Evolutionary conservation across 2,888 invertebrate genomes (phyloP), one percentile per base, ranked within the genome.

Genomic region (Gasteruption jaculator): DNA sequence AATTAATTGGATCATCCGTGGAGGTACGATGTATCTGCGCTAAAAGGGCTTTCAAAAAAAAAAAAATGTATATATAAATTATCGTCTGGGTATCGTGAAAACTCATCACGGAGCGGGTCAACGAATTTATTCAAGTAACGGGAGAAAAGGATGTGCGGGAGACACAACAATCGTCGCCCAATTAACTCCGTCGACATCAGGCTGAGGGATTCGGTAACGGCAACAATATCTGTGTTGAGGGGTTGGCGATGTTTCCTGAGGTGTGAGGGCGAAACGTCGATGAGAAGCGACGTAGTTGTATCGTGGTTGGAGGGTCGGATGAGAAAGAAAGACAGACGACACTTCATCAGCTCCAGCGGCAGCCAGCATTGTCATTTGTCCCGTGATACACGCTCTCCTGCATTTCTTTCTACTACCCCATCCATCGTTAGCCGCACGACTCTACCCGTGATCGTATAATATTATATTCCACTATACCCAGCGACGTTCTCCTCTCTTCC

Each of bases 361-460:
- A 61, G 57, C 48, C 56, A 46, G 55, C 55, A 67, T 68, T 68
- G 64, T 66, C 62, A 61, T 64, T 63, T 62, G 58, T 58, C 53
- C 55, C 54, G 53, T 49, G 53, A 55, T 57, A 56, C 54, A 59
- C 44, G 48, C 26, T 20, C 29, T 15, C 24, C 15, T 15, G n/a
- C n/a, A n/a, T 14, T 27, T 26, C 15, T 12, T 11, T n/a, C 15
- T 19, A 10, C 24, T 19, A 14, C 30, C 52, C 51, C 52, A 49
- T 38, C 49, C 54, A 54, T 56, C 54, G 49, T 56, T 56, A 56
- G 54, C 46, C 54, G 51, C 49, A 46, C n/a, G n/a, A n/a, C n/a
- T n/a, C n/a, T n/a, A n/a, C 50, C 48, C 45, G 41, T 46, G 50
- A 47, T 49, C 48, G 50, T 49, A 45, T 47, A 44, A 55, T 49